Evolutionary conservation across 1,140 invertebrate genomes (phyloP).

Genomic region (Lamellibrachia luymesi): DNA sequence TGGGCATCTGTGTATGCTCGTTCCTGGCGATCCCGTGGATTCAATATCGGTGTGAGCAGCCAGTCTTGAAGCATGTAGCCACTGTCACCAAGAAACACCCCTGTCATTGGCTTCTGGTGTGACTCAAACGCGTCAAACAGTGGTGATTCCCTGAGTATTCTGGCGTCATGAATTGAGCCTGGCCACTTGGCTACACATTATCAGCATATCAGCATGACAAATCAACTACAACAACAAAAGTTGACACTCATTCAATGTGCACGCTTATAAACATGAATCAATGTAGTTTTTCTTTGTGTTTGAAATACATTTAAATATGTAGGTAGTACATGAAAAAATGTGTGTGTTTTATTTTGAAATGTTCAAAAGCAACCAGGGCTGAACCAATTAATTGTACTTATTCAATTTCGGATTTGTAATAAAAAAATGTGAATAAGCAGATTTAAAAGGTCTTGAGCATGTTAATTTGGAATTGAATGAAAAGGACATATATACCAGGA

Average conservation of each 20-base stretch:
- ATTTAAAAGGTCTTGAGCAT: background rate
- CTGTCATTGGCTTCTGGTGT: slow-evolving; percentile 19
- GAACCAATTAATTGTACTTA: background rate
- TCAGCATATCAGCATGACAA: background rate
- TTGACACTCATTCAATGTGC: background rate
- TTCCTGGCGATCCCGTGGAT: slow-evolving; percentile 22
- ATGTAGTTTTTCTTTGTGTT: background rate
- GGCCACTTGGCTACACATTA: slow-evolving; percentile 8
- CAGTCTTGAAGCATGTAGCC: slow-evolving; percentile 21
- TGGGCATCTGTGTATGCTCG: background rate
- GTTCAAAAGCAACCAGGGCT: background rate
- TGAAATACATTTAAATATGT: too few species aligned
- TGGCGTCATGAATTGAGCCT: slow-evolving; percentile 21
- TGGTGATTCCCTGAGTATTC: slow-evolving; percentile 18
- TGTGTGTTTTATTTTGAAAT: background rate
- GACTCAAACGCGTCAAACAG: slow-evolving; percentile 24
- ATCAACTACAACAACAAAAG: background rate
- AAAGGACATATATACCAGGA: too few species aligned
- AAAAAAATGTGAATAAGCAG: background rate
- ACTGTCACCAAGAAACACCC: slow-evolving; percentile 23
- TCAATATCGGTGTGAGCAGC: slow-evolving; percentile 20
- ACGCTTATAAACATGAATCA: background rate
- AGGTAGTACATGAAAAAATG: background rate
- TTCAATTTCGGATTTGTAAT: background rate
- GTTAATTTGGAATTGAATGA: too few species aligned